A percentile compares a stretch with the other conserved stretches of the same genome.
phyloP scores from a whole-genome alignment of 2,797 vertebrate species.

The Acanthiza pusilla region DNA sequence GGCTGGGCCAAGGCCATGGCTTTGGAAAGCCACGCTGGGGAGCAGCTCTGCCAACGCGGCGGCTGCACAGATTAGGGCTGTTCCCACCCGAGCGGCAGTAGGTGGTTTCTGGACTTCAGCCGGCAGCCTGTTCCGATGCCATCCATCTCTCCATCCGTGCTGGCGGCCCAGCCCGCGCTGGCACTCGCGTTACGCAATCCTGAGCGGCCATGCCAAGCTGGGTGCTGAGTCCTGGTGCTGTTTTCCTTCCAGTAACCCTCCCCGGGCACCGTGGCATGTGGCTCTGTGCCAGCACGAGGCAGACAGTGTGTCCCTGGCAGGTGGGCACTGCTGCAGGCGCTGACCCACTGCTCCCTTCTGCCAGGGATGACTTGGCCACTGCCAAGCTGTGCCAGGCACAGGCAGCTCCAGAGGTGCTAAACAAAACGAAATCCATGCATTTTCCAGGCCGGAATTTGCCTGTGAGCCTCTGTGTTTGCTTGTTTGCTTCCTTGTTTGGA shows the following conservation, averaged over 20 bases:
- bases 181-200: rapidly evolving
- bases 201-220: background rate
- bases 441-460: background rate
- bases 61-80: background rate
- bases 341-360: rapidly evolving
- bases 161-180: background rate
- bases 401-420: background rate
- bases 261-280: rapidly evolving
- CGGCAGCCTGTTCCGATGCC: background rate
- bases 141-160: background rate
- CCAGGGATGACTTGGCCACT: background rate
- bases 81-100: background rate
- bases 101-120: constrained; percentile 5
- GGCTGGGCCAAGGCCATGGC: background rate
- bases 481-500: background rate
- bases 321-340: background rate
- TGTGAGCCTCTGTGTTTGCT: background rate
- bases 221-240: background rate
- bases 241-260: background rate
- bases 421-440: background rate
- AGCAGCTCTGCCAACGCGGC: background rate
- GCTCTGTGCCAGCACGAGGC: rapidly evolving
- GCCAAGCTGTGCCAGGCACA: background rate
- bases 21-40: background rate
- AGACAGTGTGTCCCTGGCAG: rapidly evolving